Evolutionary conservation across 1,140 invertebrate genomes (phyloP), one percentile per base, ranked within the genome.

Genomic region (Chironomus tepperi): DNA sequence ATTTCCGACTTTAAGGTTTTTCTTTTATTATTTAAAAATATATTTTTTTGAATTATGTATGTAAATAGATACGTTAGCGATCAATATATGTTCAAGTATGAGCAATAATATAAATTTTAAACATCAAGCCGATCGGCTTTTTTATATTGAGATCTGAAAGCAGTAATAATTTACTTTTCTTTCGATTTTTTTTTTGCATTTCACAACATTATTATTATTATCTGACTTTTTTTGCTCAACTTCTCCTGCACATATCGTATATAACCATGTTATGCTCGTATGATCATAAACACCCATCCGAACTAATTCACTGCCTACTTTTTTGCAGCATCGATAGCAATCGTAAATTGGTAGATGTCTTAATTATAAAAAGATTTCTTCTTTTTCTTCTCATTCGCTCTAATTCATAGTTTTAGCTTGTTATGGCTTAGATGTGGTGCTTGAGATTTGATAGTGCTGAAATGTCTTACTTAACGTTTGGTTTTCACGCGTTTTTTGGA

Each of bases 41-140:
- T 34, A 34, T 57, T 12, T 57, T 57, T 57, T 57, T 57, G 47
- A 57, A 57, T 57, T 57, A 57, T 57, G 47, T 57, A 57, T 57
- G 47, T 57, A 57, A 57, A 57, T 15, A 57, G 47, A 57, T 57
- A 57, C 12, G 47, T 57, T 57, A 57, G 47, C 12, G 47, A 57
- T 57, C 47, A 57, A 57, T 57, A 57, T 57, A 57, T 57, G 47
- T 57, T 57, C n/a, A 57, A 57, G 47, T 57, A 57, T n/a, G 12
- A 57, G 47, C 47, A 57, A 57, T 57, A 57, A 57, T 57, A 57
- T 57, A 57, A 57, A 57, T 57, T 57, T 57, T 57, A 12, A 57
- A 57, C 12, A 34, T 57, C 47, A 57, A 57, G n/a, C 47, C 47
- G 12, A 5, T 12, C 47, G 47, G 47, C 47, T n/a, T 15, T 47